A percentile compares a stretch with the other conserved stretches of the same genome.
Conservation (phyloP, 2,797 vertebrate species). For the Anisognathus igniventris region DNA sequence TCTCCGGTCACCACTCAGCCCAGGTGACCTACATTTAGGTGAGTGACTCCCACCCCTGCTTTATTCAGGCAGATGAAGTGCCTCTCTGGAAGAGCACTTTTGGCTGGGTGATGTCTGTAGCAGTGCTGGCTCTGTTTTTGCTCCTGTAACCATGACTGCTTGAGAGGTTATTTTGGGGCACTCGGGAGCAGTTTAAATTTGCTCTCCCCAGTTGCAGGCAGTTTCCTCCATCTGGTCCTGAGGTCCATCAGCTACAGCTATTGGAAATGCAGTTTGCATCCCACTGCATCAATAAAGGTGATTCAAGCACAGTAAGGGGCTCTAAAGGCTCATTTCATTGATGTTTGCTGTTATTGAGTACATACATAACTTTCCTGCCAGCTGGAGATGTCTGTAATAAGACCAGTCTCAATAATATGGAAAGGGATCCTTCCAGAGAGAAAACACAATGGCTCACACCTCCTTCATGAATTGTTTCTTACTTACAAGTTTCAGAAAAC, state of each 20-base stretch:
- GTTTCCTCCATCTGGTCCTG: not conserved
- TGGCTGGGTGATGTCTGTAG: not conserved
- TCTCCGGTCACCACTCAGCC: not conserved
- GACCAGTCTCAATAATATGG: not conserved
- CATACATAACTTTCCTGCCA: constrained; percentile 17
- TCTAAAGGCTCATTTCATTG: constrained; percentile 42
- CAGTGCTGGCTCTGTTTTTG: not conserved
- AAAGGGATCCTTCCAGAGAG: not conserved
- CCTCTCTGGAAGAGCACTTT: not conserved
- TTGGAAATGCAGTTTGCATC: constrained; percentile 11
- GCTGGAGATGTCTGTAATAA: constrained; percentile 19
- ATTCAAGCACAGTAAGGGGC: not conserved
- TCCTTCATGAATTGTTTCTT: not conserved
- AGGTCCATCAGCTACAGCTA: not conserved
- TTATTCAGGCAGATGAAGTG: not conserved
- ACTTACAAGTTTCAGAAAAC: not conserved
- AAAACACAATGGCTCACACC: not conserved
- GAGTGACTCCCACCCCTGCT: not conserved
- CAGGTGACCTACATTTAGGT: not conserved
- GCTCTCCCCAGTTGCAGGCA: not conserved
- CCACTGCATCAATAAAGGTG: constrained; percentile 35
- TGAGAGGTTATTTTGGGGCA: not conserved
- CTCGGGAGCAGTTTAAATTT: not conserved
- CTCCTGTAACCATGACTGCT: not conserved
- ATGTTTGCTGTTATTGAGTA: constrained; percentile 27